These are phyloP conservation scores for Drosophila anomelani DNA, from an alignment of 2,888 invertebrate species.

Conservation along the genomic window DNA sequence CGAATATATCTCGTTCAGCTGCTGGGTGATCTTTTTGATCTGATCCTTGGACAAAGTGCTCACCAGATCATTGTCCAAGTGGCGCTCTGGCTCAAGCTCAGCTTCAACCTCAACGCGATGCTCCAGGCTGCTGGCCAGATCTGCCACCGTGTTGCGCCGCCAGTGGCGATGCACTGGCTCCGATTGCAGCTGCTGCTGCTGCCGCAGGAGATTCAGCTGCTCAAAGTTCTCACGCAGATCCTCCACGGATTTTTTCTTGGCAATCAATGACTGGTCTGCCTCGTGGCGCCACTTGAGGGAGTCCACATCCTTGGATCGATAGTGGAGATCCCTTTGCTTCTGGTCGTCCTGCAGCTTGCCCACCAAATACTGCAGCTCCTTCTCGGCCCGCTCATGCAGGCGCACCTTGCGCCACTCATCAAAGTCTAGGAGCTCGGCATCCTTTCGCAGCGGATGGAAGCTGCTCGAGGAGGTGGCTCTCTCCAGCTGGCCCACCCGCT, in stretches of 20 bases:
- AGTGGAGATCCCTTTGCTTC: slow-evolving; percentile 93
- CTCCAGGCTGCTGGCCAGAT: slow-evolving; percentile 90
- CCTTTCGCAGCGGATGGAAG: slow-evolving; percentile 89
- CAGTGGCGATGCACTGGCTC: slow-evolving; percentile 86
- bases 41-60: slow-evolving; percentile 94
- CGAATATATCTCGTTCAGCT: slow-evolving; percentile 92
- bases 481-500: slow-evolving; percentile 93
- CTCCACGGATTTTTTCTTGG: slow-evolving; percentile 94
- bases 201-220: slow-evolving; percentile 86
- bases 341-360: slow-evolving; percentile 91
- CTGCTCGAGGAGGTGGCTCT: slow-evolving; percentile 89
- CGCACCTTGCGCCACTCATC: slow-evolving; percentile 94
- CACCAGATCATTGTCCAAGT: slow-evolving; percentile 91
- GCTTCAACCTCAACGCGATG: slow-evolving; percentile 70
- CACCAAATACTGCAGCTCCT: slow-evolving; percentile 91
- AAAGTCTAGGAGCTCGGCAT: slow-evolving; percentile 93
- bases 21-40: slow-evolving; percentile 91
- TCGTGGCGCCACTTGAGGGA: slow-evolving; percentile 91
- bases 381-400: slow-evolving; percentile 91
- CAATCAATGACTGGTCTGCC: slow-evolving; percentile 90
- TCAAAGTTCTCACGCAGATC: slow-evolving; percentile 92
- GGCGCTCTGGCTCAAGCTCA: slow-evolving; percentile 85
- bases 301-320: slow-evolving; percentile 90
- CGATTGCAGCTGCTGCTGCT: slow-evolving; percentile 84
- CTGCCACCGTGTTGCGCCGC: slow-evolving; percentile 93